Conservation (phyloP, 2,888 invertebrate genomes). For the Pyrrhosoma nymphula region DNA sequence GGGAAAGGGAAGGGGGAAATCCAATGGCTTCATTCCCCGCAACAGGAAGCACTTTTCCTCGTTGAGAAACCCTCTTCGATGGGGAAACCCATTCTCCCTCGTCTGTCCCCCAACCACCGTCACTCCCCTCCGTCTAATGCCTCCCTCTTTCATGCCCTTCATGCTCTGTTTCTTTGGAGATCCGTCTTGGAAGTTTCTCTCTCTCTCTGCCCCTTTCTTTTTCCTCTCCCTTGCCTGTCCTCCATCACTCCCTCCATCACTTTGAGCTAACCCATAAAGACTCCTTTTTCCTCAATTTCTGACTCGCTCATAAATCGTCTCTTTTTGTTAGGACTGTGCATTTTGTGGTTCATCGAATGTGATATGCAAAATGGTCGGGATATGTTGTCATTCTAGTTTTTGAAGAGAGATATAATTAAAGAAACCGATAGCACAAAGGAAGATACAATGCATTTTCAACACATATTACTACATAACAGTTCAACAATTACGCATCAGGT, state of each 20-base stretch:
- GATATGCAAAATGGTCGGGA: too few relatives aligned
- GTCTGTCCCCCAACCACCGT: background rate
- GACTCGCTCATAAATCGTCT: background rate
- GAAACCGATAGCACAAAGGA: too few relatives aligned
- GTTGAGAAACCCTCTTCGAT: background rate
- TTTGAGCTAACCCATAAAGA: background rate
- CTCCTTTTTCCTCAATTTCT: background rate
- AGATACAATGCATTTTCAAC: too few relatives aligned
- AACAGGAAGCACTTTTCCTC: background rate
- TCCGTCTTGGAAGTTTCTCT: background rate
- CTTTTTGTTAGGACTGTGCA: background rate
- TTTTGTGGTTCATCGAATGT: too few relatives aligned
- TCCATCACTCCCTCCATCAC: background rate
- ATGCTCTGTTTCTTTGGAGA: conserved; percentile 5
- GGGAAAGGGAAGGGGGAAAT: background rate
- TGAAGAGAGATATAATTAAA: too few relatives aligned
- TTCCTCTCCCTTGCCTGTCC: background rate
- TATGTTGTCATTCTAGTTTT: too few relatives aligned
- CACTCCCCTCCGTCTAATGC: background rate
- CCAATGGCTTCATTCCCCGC: conserved; percentile 18
- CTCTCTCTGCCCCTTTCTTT: too few relatives aligned
- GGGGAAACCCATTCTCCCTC: background rate
- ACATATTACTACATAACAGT: too few relatives aligned
- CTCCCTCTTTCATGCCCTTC: background rate
- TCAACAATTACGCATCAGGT: too few relatives aligned